Base-by-base conservation (phyloP, 1,140 invertebrate genomes). In the Drosophila pruinosa region DNA sequence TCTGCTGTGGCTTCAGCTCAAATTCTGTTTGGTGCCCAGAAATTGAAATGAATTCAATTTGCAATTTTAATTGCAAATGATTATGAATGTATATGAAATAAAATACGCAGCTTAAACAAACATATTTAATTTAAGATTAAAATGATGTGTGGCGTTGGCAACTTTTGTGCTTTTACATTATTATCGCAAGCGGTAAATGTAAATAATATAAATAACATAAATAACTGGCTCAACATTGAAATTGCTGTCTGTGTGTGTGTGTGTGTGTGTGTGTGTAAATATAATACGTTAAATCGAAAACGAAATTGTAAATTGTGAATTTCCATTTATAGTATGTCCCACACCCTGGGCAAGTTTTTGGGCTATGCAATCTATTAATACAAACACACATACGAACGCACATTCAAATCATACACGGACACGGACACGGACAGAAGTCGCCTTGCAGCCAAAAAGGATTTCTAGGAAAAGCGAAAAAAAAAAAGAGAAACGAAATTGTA, bases 281-380 rank as follows among this genome's bases (percentile, higher is more conserved):
- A 76, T 70, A 71, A 65, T 64, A 34, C 70, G 62, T 79, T 75
- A 65, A 85, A 85, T 68, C 53, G 72, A 65, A 85, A 85, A 64
- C 53, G 72, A 69, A 83, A 83, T 75, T 83, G 62, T 78, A 83
- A 68, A 82, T 69, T 61, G 65, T 81, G 59, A 75, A 59, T 63
- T 78, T 50, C 41, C 63, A 72, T 62, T 53, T 72, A 65, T 67
- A 59, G 38, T 14, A 19, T 10, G 19, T 5, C 50, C 22, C 47
- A 19, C n/a, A 31, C 64, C 24, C 6, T n/a, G 19, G 50, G 56
- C 58, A 47, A 50, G 12, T 48, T 48, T 78, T 57, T 57, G 57
- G 69, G 61, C 24, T 64, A 65, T 69, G 57, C 48, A 85, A 76
- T 79, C 74, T 72, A 76, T 76, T 75, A 85, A 75, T 76, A 70